Evolutionary conservation across 2,113 vertebrate genomes (phyloP).

Genomic region (Pandion haliaetus): DNA sequence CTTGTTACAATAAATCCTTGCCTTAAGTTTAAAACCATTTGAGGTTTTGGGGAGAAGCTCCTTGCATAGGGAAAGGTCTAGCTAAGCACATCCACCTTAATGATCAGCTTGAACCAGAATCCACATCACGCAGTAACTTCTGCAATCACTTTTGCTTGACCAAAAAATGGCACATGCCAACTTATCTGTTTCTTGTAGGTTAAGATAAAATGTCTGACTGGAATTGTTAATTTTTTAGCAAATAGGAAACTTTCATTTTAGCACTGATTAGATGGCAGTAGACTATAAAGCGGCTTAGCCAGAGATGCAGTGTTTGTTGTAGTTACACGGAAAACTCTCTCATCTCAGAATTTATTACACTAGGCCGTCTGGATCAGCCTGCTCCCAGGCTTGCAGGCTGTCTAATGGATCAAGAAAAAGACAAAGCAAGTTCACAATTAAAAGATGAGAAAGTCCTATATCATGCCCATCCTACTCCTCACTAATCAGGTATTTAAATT

Average conservation of each 20-base stretch:
- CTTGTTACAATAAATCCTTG: neutral
- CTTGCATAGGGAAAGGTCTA: neutral
- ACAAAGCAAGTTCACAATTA: neutral
- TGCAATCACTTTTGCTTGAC: neutral
- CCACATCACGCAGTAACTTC: neutral
- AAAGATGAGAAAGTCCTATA: neutral
- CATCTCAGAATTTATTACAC: neutral
- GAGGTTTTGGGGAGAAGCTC: neutral
- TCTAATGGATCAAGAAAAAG: neutral
- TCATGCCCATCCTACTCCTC: neutral
- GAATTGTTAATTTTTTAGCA: neutral
- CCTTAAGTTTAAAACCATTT: neutral
- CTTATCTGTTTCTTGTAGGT: neutral
- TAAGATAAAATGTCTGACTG: neutral
- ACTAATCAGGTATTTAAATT: neutral
- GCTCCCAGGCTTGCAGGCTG: neutral
- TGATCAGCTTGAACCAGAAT: neutral
- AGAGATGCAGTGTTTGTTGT: neutral
- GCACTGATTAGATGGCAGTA: neutral
- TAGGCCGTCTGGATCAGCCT: neutral
- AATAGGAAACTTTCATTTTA: neutral
- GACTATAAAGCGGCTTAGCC: neutral
- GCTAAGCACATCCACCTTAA: neutral
- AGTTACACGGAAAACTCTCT: neutral
- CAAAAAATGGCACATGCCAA: neutral